phyloP scores from a whole-genome alignment of 2,888 invertebrate genomes.

The Cerceris rybyensis region DNA sequence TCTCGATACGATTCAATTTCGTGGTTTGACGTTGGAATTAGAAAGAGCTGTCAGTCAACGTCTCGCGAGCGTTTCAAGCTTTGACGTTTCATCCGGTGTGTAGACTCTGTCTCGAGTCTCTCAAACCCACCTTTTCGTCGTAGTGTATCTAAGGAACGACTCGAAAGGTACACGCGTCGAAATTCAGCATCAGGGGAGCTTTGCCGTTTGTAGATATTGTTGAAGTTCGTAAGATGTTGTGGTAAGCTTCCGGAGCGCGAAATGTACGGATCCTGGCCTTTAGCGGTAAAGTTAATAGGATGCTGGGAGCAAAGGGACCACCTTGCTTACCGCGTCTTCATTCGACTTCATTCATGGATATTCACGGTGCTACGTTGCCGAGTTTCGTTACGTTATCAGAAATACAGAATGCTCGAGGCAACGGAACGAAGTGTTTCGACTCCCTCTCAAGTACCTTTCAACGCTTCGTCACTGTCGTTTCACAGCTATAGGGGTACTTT shows the following conservation, averaged over 20 bases:
- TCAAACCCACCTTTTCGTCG: slow-evolving; percentile 10
- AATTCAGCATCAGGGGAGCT: slow-evolving; percentile 4
- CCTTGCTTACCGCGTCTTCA: slow-evolving; percentile 31
- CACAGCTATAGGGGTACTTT: slow-evolving; percentile 46
- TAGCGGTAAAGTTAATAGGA: slow-evolving; percentile 38
- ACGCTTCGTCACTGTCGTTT: slow-evolving; percentile 34
- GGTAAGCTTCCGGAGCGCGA: slow-evolving; percentile 22
- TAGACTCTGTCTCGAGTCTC: slow-evolving; percentile 19
- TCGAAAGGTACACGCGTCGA: slow-evolving; percentile 44
- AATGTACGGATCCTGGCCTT: slow-evolving; percentile 14
- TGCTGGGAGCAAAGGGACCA: slow-evolving; percentile 35
- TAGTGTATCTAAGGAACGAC: slow-evolving; percentile 21
- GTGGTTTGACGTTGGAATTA: no score
- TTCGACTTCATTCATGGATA: slow-evolving; percentile 40
- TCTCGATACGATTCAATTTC: no score
- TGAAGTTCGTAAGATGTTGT: slow-evolving; percentile 33
- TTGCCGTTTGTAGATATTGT: slow-evolving; percentile 35
- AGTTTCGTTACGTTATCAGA: slow-evolving; percentile 45
- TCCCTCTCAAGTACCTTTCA: slow-evolving; percentile 47
- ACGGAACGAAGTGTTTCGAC: slow-evolving; percentile 29
- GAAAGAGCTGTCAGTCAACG: no score
- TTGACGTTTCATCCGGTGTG: not conserved
- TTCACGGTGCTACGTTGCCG: slow-evolving; percentile 17
- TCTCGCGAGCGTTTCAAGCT: no score
- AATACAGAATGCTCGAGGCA: slow-evolving; percentile 45